Evolutionary conservation across 2,888 invertebrate genomes (phyloP).

Genomic region (Epirrita christyi): DNA sequence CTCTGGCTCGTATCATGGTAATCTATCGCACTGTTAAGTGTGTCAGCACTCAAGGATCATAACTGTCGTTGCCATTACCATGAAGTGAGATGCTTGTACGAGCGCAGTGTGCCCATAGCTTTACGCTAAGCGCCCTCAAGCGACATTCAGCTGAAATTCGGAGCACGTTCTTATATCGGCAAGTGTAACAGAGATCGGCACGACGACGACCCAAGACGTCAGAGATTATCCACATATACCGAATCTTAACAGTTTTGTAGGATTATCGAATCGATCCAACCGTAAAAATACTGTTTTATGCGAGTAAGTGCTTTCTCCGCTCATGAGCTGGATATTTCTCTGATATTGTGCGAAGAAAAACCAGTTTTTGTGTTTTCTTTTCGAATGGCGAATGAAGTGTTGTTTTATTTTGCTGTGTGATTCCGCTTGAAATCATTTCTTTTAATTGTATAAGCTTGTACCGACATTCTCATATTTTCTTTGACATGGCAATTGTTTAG

Average conservation of each 20-base stretch:
- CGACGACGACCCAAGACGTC: slow-evolving; percentile 39
- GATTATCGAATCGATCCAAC: slow-evolving; percentile 20
- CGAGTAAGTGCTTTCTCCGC: slow-evolving; percentile 17
- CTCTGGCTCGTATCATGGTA: slow-evolving; percentile 1
- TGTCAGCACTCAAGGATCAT: slow-evolving; percentile 16
- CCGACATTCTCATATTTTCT: slow-evolving; percentile 4
- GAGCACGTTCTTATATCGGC: slow-evolving; percentile 48
- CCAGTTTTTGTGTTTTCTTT: slow-evolving; percentile 24
- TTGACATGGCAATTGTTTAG: slow-evolving; percentile 1
- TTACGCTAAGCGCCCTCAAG: slow-evolving; percentile 38
- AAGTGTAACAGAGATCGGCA: slow-evolving; percentile 43
- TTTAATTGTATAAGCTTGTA: background rate
- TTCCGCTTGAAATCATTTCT: background rate
- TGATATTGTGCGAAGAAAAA: slow-evolving; percentile 13
- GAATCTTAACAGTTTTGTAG: slow-evolving; percentile 37
- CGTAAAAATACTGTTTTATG: slow-evolving; percentile 32
- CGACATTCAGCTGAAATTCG: slow-evolving; percentile 44
- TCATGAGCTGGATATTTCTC: slow-evolving; percentile 18
- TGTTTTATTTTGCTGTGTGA: slow-evolving; percentile 12
- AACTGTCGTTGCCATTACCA: slow-evolving; percentile 26
- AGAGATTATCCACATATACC: slow-evolving; percentile 32
- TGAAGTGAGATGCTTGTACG: slow-evolving; percentile 22
- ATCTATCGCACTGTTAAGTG: slow-evolving; percentile 12
- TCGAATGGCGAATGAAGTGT: slow-evolving; percentile 14
- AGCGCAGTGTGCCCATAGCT: slow-evolving; percentile 44